Evolutionary conservation across 2,113 vertebrate species (phyloP), one percentile per base, ranked within the genome.

Genomic region (Takifugu bimaculatus): DNA sequence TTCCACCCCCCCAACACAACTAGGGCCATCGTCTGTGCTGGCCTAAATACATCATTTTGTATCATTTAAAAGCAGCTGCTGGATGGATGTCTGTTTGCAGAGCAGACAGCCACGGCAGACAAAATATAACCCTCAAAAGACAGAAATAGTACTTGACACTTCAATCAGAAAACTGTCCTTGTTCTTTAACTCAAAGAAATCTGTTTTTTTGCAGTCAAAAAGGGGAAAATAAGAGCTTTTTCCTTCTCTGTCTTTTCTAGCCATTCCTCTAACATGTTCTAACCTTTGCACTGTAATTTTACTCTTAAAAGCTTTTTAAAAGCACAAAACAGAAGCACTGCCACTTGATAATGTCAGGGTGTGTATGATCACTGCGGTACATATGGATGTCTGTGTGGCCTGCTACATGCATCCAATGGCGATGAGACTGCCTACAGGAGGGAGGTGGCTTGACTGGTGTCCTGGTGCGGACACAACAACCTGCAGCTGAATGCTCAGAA

Each of bases 291-390:
- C 47, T 50, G 48, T 35, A 35, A 13, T 13, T 13, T 13, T 28
- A 63, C 54, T 14, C 9, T 13, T 12, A 6, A 59, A 66, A 13
- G 57, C 25, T 54, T 65, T 65, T 69, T 53, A 63, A 25, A 73
- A 54, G 39, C 55, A 65, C 7, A 48, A 50, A n/a, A 43, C 26
- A 25, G 27, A 44, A 48, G 59, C 3, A 45, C 27, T 55, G 15
- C 44, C 45, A 51, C 51, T 60, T 72, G 1, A 59, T 61, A 63
- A 65, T 50, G 39, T 14, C 58, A 62, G 13, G 55, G 29, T 50
- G 65, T 48, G 65, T 48, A 59, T 25, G 25, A 32, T 26, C 53
- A 20, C 12, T 63, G 49, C 6, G 35, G 7, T 35, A n/a, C 55
- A 2, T 1, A 2, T 26, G 5, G 35, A 10, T 32, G 3, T 53